Conservation (phyloP, 2,113 vertebrate genomes). For the Alosa alosa region DNA sequence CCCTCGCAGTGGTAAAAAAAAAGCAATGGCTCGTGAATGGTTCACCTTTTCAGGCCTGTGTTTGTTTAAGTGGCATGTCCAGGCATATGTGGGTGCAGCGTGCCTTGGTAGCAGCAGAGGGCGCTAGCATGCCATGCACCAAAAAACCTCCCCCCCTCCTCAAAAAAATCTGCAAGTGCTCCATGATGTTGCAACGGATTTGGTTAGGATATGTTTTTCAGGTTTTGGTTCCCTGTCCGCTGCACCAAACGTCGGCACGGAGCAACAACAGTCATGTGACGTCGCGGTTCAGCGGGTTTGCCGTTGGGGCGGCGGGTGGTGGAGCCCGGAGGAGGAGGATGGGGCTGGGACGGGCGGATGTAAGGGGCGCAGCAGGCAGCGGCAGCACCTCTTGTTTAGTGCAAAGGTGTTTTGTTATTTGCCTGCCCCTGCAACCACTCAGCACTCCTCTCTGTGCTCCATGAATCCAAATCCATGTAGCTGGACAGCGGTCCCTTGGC, state of each 20-base stretch:
- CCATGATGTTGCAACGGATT: not conserved
- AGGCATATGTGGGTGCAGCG: not conserved
- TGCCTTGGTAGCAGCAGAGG: conserved; percentile 23
- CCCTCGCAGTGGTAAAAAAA: not conserved
- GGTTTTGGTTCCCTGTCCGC: not conserved
- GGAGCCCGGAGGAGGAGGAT: not conserved
- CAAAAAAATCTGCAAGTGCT: not conserved
- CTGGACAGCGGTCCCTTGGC: conserved; percentile 23
- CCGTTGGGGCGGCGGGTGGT: not conserved
- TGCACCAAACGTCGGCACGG: not conserved
- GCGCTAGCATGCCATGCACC: conserved; percentile 11
- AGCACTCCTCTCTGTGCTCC: conserved; percentile 26
- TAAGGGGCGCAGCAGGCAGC: not conserved
- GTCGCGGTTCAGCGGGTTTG: conserved; percentile 17
- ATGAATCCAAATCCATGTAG: conserved; percentile 46
- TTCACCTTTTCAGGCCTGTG: conserved; percentile 1
- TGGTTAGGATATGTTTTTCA: conserved; percentile 19
- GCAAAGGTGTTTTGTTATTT: conserved; percentile 17
- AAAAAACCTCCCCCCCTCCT: not conserved
- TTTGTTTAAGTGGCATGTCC: not conserved
- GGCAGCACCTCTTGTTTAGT: conserved; percentile 17
- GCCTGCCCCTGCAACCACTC: conserved; percentile 16
- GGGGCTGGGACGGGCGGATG: not conserved
- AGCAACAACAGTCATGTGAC: conserved; percentile 24
- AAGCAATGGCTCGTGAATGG: not conserved